These are phyloP conservation scores for Pituophis catenifer DNA, from an alignment of 2,113 vertebrate species.

Conservation along the genomic window DNA sequence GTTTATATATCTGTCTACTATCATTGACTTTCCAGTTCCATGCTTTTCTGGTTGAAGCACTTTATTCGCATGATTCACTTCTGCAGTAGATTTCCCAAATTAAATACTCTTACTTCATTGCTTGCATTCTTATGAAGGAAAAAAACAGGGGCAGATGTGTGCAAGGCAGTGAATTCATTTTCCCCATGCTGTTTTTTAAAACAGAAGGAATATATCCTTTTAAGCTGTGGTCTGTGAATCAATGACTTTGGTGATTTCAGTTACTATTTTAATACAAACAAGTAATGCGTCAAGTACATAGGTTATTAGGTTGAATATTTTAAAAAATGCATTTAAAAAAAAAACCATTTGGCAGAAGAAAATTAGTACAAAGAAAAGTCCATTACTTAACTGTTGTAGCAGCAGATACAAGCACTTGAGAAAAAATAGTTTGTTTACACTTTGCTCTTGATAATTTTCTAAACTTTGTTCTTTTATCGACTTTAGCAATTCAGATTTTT, in stretches of 20 bases:
- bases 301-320: not conserved
- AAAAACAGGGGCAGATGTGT: not conserved
- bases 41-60: constrained; percentile 10
- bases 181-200: not conserved
- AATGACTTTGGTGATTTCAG: not conserved
- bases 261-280: not conserved
- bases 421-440: not conserved
- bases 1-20: constrained; percentile 2
- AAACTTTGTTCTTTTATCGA: not conserved
- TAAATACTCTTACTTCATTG: constrained; percentile 18
- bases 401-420: not conserved
- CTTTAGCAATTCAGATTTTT: not conserved
- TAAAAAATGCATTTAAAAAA: not conserved
- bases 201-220: not conserved
- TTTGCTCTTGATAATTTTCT: not conserved
- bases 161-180: constrained; percentile 29
- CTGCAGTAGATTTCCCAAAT: not conserved
- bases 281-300: not conserved
- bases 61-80: constrained; percentile 14
- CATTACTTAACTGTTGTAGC: not conserved
- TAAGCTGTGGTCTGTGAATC: not conserved
- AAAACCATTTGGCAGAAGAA: not conserved
- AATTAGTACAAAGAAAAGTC: not conserved
- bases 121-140: constrained; percentile 9
- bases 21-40: constrained; percentile 12